Base-by-base conservation (phyloP, 2,797 vertebrate species). In the Rhinella marina region DNA sequence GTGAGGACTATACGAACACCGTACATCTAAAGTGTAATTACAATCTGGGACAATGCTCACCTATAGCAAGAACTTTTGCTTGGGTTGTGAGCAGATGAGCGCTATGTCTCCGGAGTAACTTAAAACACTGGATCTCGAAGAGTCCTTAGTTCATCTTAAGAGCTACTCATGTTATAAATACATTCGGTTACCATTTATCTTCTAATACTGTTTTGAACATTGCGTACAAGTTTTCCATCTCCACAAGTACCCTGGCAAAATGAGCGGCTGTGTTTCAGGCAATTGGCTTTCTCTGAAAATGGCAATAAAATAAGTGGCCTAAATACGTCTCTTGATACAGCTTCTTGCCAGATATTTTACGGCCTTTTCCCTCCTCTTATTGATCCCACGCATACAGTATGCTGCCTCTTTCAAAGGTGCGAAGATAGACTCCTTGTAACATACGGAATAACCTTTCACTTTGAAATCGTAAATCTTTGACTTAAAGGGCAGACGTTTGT, bases 271-370 rank as follows among this genome's bases (percentile, higher is more conserved):
- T 77, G 61, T 41, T 68, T 41, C 80, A 76, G 79, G 68, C 70
- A 76, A 82, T 82, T 75, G 41, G 16, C 57, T 82, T n/a, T 82
- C 86, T 82, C 75, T 82, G 68, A 82, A 87, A 87, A 81, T 52
- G 52, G 66, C 66, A 72, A 75, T 81, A 59, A 52, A 62, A 87
- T 72, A 72, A 87, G 79, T 77, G 72, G 25, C 80, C 72, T 87
- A 76, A 81, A 82, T 82, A 13, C 16, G 27, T 29, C 72, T 76
- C 59, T 77, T 82, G 57, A 52, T 76, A 54, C 32, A 66, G 21
- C 19, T 77, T 32, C 72, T 66, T 59, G 41, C 41, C 50, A 25
- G 57, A 52, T 27, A 83, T 85, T 77, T 77, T 85, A 77, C 77
- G 77, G 41, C 41, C 50, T 84, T 84, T 70, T 57, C 27, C 70